Base-by-base conservation (phyloP, 2,797 vertebrate species). In the Heteromormyrus szaboi region DNA sequence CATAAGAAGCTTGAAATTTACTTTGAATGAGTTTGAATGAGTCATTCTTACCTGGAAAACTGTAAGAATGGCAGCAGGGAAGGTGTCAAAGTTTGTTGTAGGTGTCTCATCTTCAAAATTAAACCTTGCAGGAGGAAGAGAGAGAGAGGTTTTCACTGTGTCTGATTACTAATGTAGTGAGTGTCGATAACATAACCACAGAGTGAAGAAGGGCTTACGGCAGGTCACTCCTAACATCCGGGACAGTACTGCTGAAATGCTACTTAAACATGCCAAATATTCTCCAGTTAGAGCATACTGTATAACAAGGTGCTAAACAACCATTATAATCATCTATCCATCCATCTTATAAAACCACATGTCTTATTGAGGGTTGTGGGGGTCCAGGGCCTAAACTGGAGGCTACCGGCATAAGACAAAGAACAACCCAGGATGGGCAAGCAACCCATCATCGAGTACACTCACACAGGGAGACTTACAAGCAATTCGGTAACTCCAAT, bases 81-180 rank as follows among this genome's bases (percentile, higher is more conserved):
- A 99, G 0, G 98, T 99, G 91, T 99, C 98, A 0, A 99, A 99
- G 94, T 99, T 99, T 3, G 98, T 99, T 2, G 98, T 99, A 0
- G 98, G 97, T 0, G 98, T 99, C 95, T 98, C 97, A 0, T 98
- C 97, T 79, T 97, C 93, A 93, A 99, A 99, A 95, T 99, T 98
- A 95, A 99, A 99, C 93, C 98, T 99, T 91, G 86, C 87, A 90
- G 89, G 88, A 87, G 89, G 91, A 33, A 88, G 86, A 86, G 11
- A 86, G 11, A 86, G 11, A 86, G 25, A 85, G 85, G 44, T 59
- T 59, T 86, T 86, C 22, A 50, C 4, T 37, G n/a, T 41, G 83
- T 50, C 44, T 29, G 83, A 53, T 44, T 81, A 44, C 2, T 46
- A 46, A 81, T 81, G 41, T 5, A 79, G 37, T 6, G 41, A 81